Evolutionary conservation across 2,113 vertebrate genomes (phyloP).

Genomic region (Sminthopsis crassicaudata): DNA sequence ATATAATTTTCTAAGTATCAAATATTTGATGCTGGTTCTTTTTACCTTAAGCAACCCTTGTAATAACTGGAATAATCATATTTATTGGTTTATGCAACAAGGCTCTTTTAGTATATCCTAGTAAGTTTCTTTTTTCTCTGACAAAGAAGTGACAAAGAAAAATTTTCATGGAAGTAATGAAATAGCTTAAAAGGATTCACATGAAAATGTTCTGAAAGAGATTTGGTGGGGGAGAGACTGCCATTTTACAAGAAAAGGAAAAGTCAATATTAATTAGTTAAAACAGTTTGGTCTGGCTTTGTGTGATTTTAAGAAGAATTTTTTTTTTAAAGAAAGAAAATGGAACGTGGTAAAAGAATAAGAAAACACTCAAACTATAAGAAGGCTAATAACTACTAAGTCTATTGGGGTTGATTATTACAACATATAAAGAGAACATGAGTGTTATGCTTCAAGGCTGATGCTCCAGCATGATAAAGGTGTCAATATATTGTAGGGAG

Average conservation of each 20-base stretch:
- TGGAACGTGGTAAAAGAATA: slow-evolving; percentile 13
- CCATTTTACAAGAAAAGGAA: neutral
- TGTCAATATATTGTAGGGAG: neutral
- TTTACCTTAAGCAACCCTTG: neutral
- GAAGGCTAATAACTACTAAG: neutral
- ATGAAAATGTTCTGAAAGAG: neutral
- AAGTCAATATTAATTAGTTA: too few species aligned
- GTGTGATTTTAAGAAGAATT: neutral
- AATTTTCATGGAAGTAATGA: neutral
- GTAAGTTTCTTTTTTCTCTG: neutral
- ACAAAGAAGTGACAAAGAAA: neutral
- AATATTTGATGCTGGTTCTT: neutral
- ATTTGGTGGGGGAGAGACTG: neutral
- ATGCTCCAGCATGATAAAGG: neutral
- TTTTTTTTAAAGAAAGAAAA: neutral
- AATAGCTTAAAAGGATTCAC: slow-evolving; percentile 44
- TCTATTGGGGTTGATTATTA: neutral
- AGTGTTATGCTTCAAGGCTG: neutral
- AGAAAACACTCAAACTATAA: neutral
- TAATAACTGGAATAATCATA: neutral
- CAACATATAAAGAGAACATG: neutral
- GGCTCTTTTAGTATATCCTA: neutral
- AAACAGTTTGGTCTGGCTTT: neutral
- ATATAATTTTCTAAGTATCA: neutral
- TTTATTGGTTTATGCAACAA: neutral